Percentiles rank a stretch among this genome's conserved stretches.
Conservation (phyloP, 2,888 invertebrate genomes). For the Chrysolina oricalcia region DNA sequence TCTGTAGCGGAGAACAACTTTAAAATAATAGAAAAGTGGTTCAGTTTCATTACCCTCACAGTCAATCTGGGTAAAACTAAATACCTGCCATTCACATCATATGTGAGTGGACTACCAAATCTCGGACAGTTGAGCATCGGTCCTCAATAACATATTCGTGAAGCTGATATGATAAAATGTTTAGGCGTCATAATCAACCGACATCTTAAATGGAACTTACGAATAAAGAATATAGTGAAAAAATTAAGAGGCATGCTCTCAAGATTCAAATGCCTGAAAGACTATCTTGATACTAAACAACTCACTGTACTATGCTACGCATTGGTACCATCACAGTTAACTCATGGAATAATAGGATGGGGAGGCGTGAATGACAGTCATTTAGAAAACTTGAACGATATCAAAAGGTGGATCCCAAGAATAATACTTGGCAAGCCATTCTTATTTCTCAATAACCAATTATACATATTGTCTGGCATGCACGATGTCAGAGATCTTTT, state of each 20-base stretch:
- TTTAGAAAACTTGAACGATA: no score
- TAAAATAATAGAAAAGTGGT: no score
- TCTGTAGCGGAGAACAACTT: no score
- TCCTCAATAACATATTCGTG: not conserved
- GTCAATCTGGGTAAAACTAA: no score
- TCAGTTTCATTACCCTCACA: no score
- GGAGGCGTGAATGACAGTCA: no score
- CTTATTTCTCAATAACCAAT: not conserved
- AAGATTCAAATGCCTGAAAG: not conserved
- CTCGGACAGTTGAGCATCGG: not conserved
- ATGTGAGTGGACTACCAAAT: not conserved
- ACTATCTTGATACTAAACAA: not conserved
- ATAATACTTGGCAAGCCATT: not conserved
- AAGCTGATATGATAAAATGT: no score
- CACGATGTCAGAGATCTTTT: not conserved
- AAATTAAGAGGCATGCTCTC: not conserved
- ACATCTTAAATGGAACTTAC: not conserved
- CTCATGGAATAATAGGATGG: no score
- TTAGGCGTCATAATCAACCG: not conserved
- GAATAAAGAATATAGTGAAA: not conserved
- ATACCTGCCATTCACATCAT: no score
- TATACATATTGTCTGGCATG: not conserved
- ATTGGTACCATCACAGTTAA: no score
- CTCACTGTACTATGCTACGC: not conserved
- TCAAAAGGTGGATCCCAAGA: no score